A percentile compares a stretch with the other conserved stretches of the same genome.
Conservation (phyloP, 2,797 vertebrate genomes). For the Muscicapa comitata region DNA sequence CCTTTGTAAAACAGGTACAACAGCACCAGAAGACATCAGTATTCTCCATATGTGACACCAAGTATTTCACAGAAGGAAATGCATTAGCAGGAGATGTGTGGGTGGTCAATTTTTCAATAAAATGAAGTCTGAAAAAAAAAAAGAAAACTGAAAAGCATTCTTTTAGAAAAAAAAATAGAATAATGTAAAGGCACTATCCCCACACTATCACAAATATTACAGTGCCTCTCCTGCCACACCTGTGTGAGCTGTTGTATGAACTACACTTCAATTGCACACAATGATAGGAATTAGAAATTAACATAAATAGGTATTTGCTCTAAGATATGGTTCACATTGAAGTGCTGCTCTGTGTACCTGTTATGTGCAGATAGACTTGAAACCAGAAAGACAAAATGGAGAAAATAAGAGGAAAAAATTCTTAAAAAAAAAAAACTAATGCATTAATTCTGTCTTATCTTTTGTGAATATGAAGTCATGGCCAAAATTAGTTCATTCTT, state of each 20-base stretch:
- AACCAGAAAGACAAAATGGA: background rate
- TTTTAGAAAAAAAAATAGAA: background rate
- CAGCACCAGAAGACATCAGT: background rate
- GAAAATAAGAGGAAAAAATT: background rate
- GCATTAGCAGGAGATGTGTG: background rate
- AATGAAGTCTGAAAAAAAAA: background rate
- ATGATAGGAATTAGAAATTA: background rate
- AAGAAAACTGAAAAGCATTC: background rate
- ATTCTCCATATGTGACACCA: background rate
- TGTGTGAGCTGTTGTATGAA: background rate
- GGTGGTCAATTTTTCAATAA: background rate
- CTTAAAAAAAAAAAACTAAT: background rate
- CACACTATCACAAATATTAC: background rate
- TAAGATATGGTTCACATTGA: background rate
- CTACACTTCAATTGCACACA: background rate
- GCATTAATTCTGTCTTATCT: background rate
- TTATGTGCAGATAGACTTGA: background rate
- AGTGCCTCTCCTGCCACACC: background rate
- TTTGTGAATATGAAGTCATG: background rate
- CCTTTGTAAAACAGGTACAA: background rate
- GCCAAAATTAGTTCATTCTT: background rate
- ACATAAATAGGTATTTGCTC: background rate
- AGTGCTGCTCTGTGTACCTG: background rate
- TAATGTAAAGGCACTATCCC: background rate
- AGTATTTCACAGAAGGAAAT: background rate